Evolutionary conservation across 2,113 vertebrate species (phyloP).

Genomic region (Illadopsis cleaveri): DNA sequence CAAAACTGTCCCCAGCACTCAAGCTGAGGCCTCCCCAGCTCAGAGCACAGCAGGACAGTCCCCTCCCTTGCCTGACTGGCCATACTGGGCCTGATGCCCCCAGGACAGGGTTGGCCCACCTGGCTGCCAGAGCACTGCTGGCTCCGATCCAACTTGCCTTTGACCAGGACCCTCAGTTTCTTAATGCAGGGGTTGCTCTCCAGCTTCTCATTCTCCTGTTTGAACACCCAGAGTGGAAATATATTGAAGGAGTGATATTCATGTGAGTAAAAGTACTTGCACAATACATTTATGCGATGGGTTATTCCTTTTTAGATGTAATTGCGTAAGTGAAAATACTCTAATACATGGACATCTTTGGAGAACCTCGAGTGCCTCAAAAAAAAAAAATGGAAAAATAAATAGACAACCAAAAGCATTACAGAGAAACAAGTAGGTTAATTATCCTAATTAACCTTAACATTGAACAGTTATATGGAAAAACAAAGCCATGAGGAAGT

Average conservation of each 20-base stretch:
- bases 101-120: fast-evolving
- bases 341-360: not conserved
- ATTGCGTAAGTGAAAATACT: not conserved
- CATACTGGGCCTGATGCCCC: not conserved
- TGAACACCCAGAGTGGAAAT: not conserved
- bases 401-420: not conserved
- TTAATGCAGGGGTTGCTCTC: not conserved
- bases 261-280: not conserved
- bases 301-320: not conserved
- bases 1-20: fast-evolving
- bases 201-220: not conserved
- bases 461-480: not conserved
- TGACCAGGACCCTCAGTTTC: not conserved
- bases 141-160: fast-evolving
- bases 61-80: fast-evolving
- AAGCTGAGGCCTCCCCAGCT: fast-evolving
- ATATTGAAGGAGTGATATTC: not conserved
- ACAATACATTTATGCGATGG: not conserved
- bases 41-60: not conserved
- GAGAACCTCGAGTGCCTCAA: not conserved
- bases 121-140: not conserved
- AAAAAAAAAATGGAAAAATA: not conserved
- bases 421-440: not conserved
- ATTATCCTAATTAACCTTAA: not conserved
- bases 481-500: not conserved